These are phyloP conservation scores for Xanthostigma xanthostigma DNA, from an alignment of 2,888 invertebrate species.

Conservation along the genomic window DNA sequence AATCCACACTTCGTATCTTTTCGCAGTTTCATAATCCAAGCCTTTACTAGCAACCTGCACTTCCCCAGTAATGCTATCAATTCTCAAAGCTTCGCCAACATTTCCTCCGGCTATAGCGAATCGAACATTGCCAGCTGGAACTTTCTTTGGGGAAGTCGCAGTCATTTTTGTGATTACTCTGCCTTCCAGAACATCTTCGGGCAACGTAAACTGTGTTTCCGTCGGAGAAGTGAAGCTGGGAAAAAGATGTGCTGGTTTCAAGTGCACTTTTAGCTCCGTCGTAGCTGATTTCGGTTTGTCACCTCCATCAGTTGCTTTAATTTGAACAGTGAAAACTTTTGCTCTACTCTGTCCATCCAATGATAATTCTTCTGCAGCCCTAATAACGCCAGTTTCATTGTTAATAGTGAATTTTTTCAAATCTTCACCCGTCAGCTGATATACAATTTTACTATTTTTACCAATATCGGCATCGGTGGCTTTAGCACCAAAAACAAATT, in stretches of 20 bases:
- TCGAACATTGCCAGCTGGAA: conserved; percentile 48
- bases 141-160: conserved; percentile 68
- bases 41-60: conserved; percentile 64
- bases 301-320: conserved; percentile 73
- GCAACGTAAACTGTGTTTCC: conserved; percentile 53
- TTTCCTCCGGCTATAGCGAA: conserved; percentile 91
- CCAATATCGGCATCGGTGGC: conserved; percentile 75
- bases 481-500: conserved; percentile 83
- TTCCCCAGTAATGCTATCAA: conserved; percentile 66
- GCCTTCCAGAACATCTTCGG: conserved; percentile 67
- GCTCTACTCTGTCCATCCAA: conserved; percentile 35
- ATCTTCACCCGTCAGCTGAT: conserved; percentile 64
- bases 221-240: conserved; percentile 60
- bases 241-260: conserved; percentile 63
- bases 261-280: conserved; percentile 59
- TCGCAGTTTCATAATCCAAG: conserved; percentile 71
- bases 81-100: conserved; percentile 68
- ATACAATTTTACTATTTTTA: conserved; percentile 64
- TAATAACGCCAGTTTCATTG: conserved; percentile 71
- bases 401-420: conserved; percentile 66
- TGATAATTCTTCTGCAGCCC: conserved; percentile 54
- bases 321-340: conserved; percentile 51
- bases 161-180: conserved; percentile 60
- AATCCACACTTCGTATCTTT: conserved; percentile 81
- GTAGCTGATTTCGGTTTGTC: conserved; percentile 48